These are phyloP conservation scores for Tupaia chinensis DNA, from an alignment of 2,113 vertebrate genomes.

Conservation along the genomic window DNA sequence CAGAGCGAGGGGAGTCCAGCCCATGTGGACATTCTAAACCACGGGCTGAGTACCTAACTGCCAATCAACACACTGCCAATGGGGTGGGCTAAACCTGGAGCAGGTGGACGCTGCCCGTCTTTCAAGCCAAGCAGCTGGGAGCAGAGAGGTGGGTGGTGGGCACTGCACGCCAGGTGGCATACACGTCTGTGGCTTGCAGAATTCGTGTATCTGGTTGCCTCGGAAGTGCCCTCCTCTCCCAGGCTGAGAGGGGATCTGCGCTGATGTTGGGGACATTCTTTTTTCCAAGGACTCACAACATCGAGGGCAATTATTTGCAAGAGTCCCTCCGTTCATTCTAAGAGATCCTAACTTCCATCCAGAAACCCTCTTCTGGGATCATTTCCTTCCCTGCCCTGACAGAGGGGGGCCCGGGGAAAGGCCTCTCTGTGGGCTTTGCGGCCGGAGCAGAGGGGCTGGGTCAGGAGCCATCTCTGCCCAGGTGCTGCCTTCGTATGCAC, in stretches of 20 bases:
- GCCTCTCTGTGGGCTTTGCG: not conserved
- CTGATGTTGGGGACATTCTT: not conserved
- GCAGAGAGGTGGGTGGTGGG: not conserved
- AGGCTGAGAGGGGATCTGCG: not conserved
- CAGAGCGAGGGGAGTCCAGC: not conserved
- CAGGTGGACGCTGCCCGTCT: not conserved
- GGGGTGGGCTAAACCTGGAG: not conserved
- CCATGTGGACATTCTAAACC: not conserved
- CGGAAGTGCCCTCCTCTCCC: not conserved
- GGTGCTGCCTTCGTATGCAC: not conserved
- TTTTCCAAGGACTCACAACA: constrained; percentile 18
- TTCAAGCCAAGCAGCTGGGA: not conserved
- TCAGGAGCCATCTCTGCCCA: not conserved
- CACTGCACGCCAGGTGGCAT: not conserved
- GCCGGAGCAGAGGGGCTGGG: not conserved
- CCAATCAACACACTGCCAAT: constrained; percentile 86
- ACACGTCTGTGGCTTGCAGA: not conserved
- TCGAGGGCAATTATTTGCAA: not conserved
- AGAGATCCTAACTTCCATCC: not conserved
- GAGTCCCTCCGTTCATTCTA: constrained; percentile 17
- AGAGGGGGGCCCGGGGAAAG: not conserved
- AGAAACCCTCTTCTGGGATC: not conserved
- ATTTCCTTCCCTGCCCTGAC: not conserved
- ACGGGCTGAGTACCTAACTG: constrained; percentile 78
- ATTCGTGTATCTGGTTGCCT: not conserved